Percentiles rank a stretch among this genome's conserved stretches.
phyloP scores from a whole-genome alignment of 2,113 vertebrate species.

The Stegastes partitus region DNA sequence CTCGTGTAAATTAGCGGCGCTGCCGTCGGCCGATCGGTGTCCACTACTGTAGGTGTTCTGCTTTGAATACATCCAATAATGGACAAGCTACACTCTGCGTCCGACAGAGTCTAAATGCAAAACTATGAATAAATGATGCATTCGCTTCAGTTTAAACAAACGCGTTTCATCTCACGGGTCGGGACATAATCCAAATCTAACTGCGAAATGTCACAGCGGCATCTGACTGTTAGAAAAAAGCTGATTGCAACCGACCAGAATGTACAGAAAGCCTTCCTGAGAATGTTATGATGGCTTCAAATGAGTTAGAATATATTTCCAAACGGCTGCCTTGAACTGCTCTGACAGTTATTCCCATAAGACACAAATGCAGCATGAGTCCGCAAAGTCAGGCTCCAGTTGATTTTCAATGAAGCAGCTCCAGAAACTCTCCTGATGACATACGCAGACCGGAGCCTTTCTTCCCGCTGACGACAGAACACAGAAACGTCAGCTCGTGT shows the following conservation, averaged over 20 bases:
- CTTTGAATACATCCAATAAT: not conserved
- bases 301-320: constrained; percentile 59
- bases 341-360: constrained; percentile 71
- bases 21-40: not conserved
- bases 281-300: constrained; percentile 50
- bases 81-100: no score
- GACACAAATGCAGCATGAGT: constrained; percentile 65
- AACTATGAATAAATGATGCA: not conserved
- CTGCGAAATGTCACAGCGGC: not conserved
- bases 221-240: not conserved
- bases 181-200: not conserved
- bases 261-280: constrained; percentile 31
- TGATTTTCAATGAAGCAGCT: constrained; percentile 65
- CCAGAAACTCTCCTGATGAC: constrained; percentile 59
- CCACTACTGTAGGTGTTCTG: not conserved
- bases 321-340: constrained; percentile 54
- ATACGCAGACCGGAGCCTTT: constrained; percentile 40
- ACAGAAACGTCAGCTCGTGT: constrained; percentile 31
- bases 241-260: constrained; percentile 26
- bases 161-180: constrained; percentile 1
- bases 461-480: constrained; percentile 37
- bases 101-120: not conserved
- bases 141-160: constrained; percentile 12
- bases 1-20: not conserved
- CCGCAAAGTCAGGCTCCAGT: constrained; percentile 61